A percentile compares a stretch with the other conserved stretches of the same genome.
Evolutionary conservation across 2,888 invertebrate species (phyloP).

Genomic region (Zaprionus obscuricornis): DNA sequence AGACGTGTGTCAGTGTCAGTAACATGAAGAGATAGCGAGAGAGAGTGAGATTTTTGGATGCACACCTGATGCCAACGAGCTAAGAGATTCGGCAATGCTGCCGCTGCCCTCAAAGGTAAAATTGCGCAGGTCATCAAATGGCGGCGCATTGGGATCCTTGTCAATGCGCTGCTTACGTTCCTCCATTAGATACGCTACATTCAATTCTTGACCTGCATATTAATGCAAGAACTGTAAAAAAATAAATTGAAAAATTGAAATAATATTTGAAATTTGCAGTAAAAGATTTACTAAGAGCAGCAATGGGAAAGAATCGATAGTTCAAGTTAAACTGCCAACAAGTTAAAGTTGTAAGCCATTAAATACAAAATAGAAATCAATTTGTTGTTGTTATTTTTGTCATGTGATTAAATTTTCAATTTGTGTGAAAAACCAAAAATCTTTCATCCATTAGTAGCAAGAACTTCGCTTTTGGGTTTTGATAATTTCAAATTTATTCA

Average conservation of each 20-base stretch:
- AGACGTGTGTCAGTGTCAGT: not conserved
- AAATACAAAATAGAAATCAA: too few species aligned
- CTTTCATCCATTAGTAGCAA: slow-evolving; percentile 21
- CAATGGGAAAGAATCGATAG: too few species aligned
- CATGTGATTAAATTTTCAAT: not conserved
- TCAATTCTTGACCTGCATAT: slow-evolving; percentile 91
- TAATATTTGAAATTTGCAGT: not conserved
- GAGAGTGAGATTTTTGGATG: slow-evolving; percentile 1
- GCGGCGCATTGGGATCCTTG: slow-evolving; percentile 98
- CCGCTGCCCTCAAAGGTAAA: slow-evolving; percentile 99
- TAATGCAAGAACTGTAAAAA: slow-evolving; percentile 91
- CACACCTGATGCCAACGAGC: slow-evolving; percentile 96
- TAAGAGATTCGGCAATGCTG: slow-evolving; percentile 97
- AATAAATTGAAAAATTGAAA: not conserved
- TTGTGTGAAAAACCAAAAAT: slow-evolving; percentile 1
- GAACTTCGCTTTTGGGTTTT: slow-evolving; percentile 22
- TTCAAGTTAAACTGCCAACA: too few species aligned
- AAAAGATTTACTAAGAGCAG: not conserved
- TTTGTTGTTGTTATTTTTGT: not conserved
- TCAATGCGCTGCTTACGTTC: slow-evolving; percentile 98
- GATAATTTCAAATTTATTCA: slow-evolving; percentile 51
- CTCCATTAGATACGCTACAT: slow-evolving; percentile 97
- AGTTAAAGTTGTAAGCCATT: too few species aligned
- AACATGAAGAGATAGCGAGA: slow-evolving; percentile 3
- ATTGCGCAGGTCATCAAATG: slow-evolving; percentile 98